A percentile compares a stretch with the other conserved stretches of the same genome.
These are phyloP conservation scores for Propithecus deckenii DNA, from an alignment of 2,797 vertebrate species.

Conservation along the genomic window DNA sequence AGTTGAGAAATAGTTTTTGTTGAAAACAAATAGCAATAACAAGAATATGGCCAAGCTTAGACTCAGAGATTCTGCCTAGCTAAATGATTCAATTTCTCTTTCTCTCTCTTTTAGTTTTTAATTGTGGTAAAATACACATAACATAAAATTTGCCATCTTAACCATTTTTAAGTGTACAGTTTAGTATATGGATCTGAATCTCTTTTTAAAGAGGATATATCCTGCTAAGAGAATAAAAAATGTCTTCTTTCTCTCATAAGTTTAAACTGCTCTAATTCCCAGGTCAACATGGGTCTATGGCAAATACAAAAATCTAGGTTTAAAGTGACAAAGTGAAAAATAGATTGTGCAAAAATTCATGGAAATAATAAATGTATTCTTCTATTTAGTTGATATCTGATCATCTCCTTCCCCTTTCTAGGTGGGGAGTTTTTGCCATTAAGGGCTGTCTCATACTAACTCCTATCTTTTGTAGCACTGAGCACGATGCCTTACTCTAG, in stretches of 20 bases:
- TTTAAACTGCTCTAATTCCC: neutral
- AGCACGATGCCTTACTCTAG: neutral
- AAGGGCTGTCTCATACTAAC: neutral
- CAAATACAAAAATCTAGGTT: neutral
- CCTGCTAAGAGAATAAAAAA: neutral
- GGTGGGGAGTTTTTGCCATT: neutral
- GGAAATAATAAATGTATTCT: neutral
- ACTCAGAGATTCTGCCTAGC: neutral
- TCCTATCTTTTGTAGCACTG: neutral
- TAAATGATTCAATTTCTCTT: too few relatives aligned
- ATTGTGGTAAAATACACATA: neutral
- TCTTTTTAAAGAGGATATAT: neutral
- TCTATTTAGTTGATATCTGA: neutral
- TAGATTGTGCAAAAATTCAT: neutral
- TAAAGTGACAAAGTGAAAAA: neutral
- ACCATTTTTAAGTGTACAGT: neutral
- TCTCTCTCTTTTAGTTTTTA: neutral
- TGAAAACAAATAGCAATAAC: neutral
- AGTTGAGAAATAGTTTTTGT: neutral
- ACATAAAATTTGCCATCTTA: neutral
- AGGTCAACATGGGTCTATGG: neutral
- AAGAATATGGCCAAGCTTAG: neutral
- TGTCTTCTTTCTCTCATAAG: neutral
- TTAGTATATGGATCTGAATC: neutral
- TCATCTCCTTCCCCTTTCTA: neutral